Percentiles rank a stretch among this genome's conserved stretches.
Conservation (phyloP, 2,888 invertebrate genomes). For the Aspidiotus rigidus region DNA sequence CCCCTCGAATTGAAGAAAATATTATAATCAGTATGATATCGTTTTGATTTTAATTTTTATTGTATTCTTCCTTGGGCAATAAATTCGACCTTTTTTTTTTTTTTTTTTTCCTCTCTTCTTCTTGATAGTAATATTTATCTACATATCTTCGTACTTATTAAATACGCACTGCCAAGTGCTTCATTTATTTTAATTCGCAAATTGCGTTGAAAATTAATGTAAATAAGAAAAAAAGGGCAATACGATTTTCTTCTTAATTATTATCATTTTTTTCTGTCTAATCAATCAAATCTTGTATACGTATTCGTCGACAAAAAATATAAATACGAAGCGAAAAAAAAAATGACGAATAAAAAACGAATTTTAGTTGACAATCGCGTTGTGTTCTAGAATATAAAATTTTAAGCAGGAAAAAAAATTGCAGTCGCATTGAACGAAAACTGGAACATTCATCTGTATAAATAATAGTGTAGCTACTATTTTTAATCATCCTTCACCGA, state of each 20-base stretch:
- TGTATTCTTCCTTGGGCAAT: neutral
- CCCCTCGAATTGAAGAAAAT: neutral
- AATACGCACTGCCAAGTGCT: slow-evolving; percentile 11
- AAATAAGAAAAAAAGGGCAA: neutral
- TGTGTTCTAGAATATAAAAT: neutral
- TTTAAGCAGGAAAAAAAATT: too few relatives aligned
- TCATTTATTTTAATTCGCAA: neutral
- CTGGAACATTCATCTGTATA: too few relatives aligned
- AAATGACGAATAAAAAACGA: neutral
- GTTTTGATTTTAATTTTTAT: neutral
- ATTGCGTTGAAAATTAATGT: too few relatives aligned
- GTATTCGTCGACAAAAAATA: neutral
- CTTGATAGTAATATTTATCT: neutral
- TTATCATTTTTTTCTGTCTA: neutral
- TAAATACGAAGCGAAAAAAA: too few relatives aligned
- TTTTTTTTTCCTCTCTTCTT: neutral
- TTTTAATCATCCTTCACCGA: too few relatives aligned
- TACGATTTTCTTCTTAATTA: neutral
- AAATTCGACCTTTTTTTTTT: slow-evolving; percentile 8
- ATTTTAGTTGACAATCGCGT: neutral
- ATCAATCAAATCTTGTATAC: neutral
- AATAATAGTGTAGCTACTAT: too few relatives aligned
- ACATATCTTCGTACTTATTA: slow-evolving; percentile 4
- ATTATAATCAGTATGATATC: neutral
- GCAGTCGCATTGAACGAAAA: too few relatives aligned